Percentiles rank a stretch among this genome's conserved stretches.
Conservation (phyloP, 2,797 vertebrate genomes). For the Malurus splendens region DNA sequence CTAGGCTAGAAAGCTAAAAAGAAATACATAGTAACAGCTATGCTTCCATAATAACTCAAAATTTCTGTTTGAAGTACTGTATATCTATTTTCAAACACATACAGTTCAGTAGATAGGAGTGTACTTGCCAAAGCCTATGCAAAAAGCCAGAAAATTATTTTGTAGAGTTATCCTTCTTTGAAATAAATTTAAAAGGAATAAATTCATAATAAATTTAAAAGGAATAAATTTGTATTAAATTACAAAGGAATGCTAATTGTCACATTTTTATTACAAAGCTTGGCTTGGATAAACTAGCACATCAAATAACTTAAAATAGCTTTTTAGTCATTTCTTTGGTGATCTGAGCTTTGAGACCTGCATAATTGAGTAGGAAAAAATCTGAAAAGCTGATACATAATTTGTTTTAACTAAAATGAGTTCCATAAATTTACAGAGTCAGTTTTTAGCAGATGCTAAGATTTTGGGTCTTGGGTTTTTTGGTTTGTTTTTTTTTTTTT, state of each 20-base stretch:
- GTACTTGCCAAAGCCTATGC: background rate
- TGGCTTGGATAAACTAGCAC: background rate
- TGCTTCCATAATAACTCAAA: background rate
- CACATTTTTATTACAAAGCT: constrained; percentile 29
- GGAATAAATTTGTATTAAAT: background rate
- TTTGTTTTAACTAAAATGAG: background rate
- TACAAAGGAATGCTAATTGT: constrained; percentile 39
- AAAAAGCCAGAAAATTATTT: constrained; percentile 8
- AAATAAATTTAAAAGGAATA: constrained; percentile 3
- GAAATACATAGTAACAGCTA: background rate
- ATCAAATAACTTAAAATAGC: constrained; percentile 8
- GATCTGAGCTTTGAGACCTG: background rate
- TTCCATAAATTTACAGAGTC: background rate
- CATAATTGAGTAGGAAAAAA: background rate
- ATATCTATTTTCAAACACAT: background rate
- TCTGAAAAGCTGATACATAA: background rate
- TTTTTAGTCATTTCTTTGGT: background rate
- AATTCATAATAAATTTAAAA: background rate
- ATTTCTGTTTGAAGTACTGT: constrained; percentile 1
- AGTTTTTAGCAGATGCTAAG: background rate
- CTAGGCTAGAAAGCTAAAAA: background rate
- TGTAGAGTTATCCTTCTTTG: background rate
- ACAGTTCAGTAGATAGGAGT: background rate
- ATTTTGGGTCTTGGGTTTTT: background rate
- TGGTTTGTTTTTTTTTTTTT: background rate